A percentile compares a stretch with the other conserved stretches of the same genome.
These are phyloP conservation scores for Drosophila pectinifera DNA, from an alignment of 1,140 invertebrate genomes.

Conservation along the genomic window DNA sequence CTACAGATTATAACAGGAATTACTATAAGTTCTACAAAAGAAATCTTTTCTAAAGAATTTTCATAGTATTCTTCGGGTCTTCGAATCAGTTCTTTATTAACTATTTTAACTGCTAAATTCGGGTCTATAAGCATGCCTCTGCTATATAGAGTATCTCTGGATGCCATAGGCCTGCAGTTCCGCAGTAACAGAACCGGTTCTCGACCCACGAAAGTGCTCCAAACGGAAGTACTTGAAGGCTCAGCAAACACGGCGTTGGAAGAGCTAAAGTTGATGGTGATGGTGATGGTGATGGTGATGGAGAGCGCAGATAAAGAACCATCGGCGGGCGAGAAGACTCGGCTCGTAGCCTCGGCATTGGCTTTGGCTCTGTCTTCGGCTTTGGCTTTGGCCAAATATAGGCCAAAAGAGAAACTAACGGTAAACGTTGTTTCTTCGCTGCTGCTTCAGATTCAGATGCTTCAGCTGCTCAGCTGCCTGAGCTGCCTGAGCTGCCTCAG, in stretches of 20 bases:
- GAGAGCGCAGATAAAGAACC: constrained; percentile 60
- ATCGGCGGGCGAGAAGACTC: constrained; percentile 42
- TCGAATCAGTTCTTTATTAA: too few species aligned
- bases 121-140: too few species aligned
- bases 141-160: not conserved
- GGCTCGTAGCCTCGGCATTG: constrained; percentile 28
- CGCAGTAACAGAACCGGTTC: constrained; percentile 68
- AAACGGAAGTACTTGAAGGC: constrained; percentile 64
- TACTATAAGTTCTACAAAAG: not conserved
- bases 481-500: not conserved
- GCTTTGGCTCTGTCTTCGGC: constrained; percentile 6
- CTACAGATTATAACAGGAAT: not conserved
- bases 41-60: not conserved
- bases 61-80: too few species aligned
- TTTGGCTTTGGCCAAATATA: constrained; percentile 62
- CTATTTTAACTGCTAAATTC: not conserved
- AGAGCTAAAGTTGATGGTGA: constrained; percentile 22
- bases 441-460: not conserved
- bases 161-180: constrained; percentile 46
- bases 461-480: not conserved
- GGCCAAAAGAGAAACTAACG: constrained; percentile 85
- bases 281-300: constrained; percentile 25
- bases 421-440: constrained; percentile 61
- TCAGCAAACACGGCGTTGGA: constrained; percentile 14
- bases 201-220: constrained; percentile 59